Base-by-base conservation (phyloP, 2,888 invertebrate genomes). In the Trachelus stipa region DNA sequence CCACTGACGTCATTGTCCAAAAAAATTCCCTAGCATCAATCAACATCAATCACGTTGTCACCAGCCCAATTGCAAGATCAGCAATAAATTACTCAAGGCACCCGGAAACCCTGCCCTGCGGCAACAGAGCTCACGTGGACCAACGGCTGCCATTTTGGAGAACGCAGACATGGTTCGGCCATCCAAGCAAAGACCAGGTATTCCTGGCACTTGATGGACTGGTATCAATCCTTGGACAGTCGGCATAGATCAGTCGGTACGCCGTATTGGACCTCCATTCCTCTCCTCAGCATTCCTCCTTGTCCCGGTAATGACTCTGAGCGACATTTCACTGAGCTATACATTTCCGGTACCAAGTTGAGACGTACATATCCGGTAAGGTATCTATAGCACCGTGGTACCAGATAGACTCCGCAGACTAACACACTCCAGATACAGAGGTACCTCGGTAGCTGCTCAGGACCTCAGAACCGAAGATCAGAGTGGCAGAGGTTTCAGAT, bases 191-290 rank as follows among this genome's bases (percentile, higher is more conserved):
- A 3, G 6, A 2, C 12, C 71, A 34, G 15, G 71, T 31, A 76
- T 79, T 76, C 79, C 76, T 76, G 81, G 77, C 81, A 78, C 82
- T 85, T 84, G 87, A 86, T 87, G 84, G 87, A 83, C 81, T 81
- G 85, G 83, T 81, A 86, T 87, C 87, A 87, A 87, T 86, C 84
- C 81, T 76, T 77, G 77, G 83, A 83, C 84, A 79, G 81, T 79
- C 82, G 83, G 83, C 86, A 86, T 86, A 87, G 85, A 87, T 87
- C 87, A 87, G 78, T 78, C 78, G 84, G 84, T 83, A 83, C 85
- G 84, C 84, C 85, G 85, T 85, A 80, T 81, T 81, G 80, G 80
- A 35, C 73, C 30, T 69, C 0, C 9, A 11, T 69, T 69, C 23
- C 4, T 71, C 71, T 69, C 40, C 73, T 74, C 34, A 56, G 40